Evolutionary conservation across 2,113 vertebrate genomes (phyloP), one percentile per base, ranked within the genome.

Genomic region (Acanthochromis polyacanthus): DNA sequence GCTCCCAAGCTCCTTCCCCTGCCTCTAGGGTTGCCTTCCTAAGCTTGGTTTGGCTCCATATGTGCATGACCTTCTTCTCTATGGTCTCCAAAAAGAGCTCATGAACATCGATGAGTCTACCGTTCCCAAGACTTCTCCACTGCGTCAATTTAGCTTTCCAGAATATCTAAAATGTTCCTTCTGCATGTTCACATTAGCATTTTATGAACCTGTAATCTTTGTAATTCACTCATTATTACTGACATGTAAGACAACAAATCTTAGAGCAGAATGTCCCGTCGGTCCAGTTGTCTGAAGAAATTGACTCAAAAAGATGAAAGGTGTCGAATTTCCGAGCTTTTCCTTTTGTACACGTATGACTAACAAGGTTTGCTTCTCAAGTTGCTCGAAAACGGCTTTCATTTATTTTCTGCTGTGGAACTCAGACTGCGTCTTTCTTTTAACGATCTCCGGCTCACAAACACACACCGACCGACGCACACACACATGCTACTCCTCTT

Each of bases 311-410:
- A 59, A 51, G 58, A 28, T 7, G 19, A 46, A n/a, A 23, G 17
- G 38, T 12, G 48, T 46, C 14, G 15, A 53, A 60, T 68, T 28
- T 48, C 4, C 0, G 10, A 25, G 38, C 70, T 59, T 60, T 57
- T 12, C 7, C 9, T 48, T 65, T 45, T 52, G 25, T 52, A n/a
- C 62, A 50, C 58, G 51, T 76, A 32, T 59, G 53, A 83, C 86
- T 84, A 71, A 84, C 51, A 87, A 68, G 60, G 30, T 78, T 82
- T 77, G 52, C 55, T 25, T 81, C 65, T 80, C 69, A 76, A 77
- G 62, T 86, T 40, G 66, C 82, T 71, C 32, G 22, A 73, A 79
- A 75, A 60, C 55, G 12, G 73, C 63, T 85, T 84, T 88, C 66
- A 86, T 87, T 77, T 80, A 36, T 91, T 79, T 76, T 71, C 68